phyloP scores from a whole-genome alignment of 2,888 invertebrate species.

The Melikaiella ostensackeni region DNA sequence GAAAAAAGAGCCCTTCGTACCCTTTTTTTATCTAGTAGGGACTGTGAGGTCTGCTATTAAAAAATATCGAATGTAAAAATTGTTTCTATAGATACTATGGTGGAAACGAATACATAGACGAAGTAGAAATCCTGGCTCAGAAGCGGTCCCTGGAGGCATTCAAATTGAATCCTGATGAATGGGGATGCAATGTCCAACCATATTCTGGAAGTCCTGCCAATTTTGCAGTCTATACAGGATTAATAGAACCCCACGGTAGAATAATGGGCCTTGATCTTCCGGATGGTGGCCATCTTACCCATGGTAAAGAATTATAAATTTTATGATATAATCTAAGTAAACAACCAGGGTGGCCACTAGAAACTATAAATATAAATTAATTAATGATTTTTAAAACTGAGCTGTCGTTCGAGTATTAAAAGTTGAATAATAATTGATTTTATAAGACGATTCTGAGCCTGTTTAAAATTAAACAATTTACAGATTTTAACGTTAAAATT shows the following conservation, averaged over 20 bases:
- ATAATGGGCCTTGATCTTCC: constrained; percentile 98
- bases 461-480: too few species aligned
- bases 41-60: too few species aligned
- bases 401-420: too few species aligned
- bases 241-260: constrained; percentile 93
- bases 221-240: constrained; percentile 96
- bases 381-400: too few species aligned
- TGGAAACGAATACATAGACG: constrained; percentile 96
- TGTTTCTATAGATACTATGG: constrained; percentile 90
- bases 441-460: too few species aligned
- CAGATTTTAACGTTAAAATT: too few species aligned
- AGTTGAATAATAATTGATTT: too few species aligned
- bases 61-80: neutral
- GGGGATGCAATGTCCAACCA: constrained; percentile 99
- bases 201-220: constrained; percentile 96
- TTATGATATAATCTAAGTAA: too few species aligned
- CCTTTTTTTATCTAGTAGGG: too few species aligned
- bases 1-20: too few species aligned
- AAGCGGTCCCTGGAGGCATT: constrained; percentile 91
- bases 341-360: too few species aligned
- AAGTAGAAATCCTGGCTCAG: constrained; percentile 94
- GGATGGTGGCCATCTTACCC: constrained; percentile 97
- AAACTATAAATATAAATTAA: too few species aligned
- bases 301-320: constrained; percentile 78
- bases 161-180: constrained; percentile 88